Percentiles rank a stretch among this genome's conserved stretches.
phyloP scores from a whole-genome alignment of 2,888 invertebrate species.

The Poecilobothrus nobilitatus region DNA sequence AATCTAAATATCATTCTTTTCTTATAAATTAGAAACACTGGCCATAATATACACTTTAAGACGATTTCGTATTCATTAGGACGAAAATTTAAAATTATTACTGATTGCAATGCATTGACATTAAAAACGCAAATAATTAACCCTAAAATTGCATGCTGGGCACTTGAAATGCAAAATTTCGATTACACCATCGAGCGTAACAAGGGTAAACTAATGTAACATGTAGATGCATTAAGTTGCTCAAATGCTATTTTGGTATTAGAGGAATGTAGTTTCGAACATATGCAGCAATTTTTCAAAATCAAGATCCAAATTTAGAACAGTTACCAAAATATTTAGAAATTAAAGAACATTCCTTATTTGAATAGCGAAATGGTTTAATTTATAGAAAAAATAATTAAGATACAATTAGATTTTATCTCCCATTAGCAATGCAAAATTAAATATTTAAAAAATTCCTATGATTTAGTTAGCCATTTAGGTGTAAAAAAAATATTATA shows the following conservation, averaged over 20 bases:
- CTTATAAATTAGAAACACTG: constrained; percentile 29
- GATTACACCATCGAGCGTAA: constrained; percentile 21
- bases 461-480: constrained; percentile 28
- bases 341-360: constrained; percentile 13
- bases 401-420: constrained; percentile 13
- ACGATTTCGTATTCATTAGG: constrained; percentile 26
- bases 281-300: constrained; percentile 7
- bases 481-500: constrained; percentile 27
- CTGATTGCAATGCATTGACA: constrained; percentile 26
- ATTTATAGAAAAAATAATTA: constrained; percentile 13
- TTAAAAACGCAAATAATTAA: constrained; percentile 22
- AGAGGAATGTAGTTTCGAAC: constrained; percentile 11
- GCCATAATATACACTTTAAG: constrained; percentile 26
- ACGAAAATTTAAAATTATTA: constrained; percentile 25
- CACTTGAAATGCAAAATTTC: constrained; percentile 19
- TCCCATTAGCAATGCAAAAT: constrained; percentile 21
- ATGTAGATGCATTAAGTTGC: constrained; percentile 30
- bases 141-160: constrained; percentile 23
- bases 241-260: too few relatives aligned
- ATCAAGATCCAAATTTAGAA: constrained; percentile 21
- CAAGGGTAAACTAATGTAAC: constrained; percentile 24
- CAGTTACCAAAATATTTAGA: constrained; percentile 20
- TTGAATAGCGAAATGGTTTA: constrained; percentile 14
- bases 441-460: constrained; percentile 21
- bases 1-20: constrained; percentile 27